These are phyloP conservation scores for Sussaba pulchella DNA, from an alignment of 2,888 invertebrate genomes.

Conservation along the genomic window DNA sequence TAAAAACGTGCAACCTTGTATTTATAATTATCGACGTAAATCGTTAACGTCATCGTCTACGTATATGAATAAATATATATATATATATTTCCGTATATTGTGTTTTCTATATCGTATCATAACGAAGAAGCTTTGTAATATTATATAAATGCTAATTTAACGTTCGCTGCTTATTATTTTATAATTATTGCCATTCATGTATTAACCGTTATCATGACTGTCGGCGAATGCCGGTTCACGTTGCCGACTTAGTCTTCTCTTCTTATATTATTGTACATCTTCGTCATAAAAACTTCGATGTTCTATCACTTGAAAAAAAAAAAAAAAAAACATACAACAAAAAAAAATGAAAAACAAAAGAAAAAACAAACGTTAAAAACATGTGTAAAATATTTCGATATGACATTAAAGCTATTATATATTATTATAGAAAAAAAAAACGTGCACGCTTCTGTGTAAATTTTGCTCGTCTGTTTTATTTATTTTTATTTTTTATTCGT, in stretches of 20 bases:
- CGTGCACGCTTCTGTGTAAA: constrained; percentile 52
- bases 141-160: constrained; percentile 50
- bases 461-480: constrained; percentile 39
- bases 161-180: constrained; percentile 43
- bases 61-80: constrained; percentile 9
- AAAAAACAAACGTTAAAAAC: constrained; percentile 26
- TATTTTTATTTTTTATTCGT: constrained; percentile 17
- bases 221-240: constrained; percentile 64
- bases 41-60: constrained; percentile 30
- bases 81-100: constrained; percentile 47
- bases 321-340: constrained; percentile 27
- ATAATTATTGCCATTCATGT: constrained; percentile 58
- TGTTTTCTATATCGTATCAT: constrained; percentile 32
- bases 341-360: constrained; percentile 14
- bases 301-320: constrained; percentile 37
- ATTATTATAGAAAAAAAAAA: constrained; percentile 46
- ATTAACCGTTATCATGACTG: constrained; percentile 55
- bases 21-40: constrained; percentile 57
- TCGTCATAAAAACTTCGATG: constrained; percentile 27
- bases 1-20: constrained; percentile 48
- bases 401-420: constrained; percentile 34
- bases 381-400: constrained; percentile 55
- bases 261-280: constrained; percentile 47
- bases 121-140: constrained; percentile 46
- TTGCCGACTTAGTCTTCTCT: constrained; percentile 55